Percentiles rank a stretch among this genome's conserved stretches.
Conservation (phyloP, 2,797 vertebrate species). For the Yasuhikotakia modesta region DNA sequence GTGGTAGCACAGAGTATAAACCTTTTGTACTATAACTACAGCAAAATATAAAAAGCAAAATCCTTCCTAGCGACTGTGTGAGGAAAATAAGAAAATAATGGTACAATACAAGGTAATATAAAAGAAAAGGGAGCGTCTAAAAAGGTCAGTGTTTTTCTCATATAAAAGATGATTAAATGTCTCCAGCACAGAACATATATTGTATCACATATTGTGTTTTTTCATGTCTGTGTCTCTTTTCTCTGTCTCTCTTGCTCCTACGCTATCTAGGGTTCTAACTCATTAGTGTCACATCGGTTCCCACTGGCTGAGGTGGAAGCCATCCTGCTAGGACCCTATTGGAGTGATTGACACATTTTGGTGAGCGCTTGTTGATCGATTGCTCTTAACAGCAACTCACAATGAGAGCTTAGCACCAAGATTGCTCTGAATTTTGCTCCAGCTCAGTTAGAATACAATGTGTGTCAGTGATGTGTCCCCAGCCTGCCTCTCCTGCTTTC, state of each 20-base stretch:
- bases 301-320: conserved; percentile 35
- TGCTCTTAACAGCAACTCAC: conserved; percentile 46
- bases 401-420: conserved; percentile 11
- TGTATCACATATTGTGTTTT: background rate
- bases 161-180: conserved; percentile 12
- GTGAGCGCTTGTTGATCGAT: conserved; percentile 50
- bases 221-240: conserved; percentile 10
- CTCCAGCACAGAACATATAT: conserved; percentile 12
- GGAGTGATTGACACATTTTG: conserved; percentile 56
- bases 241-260: background rate
- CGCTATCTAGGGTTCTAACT: conserved; percentile 38
- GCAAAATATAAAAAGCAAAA: background rate
- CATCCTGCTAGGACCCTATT: conserved; percentile 22
- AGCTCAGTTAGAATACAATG: conserved; percentile 45
- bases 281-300: conserved; percentile 54
- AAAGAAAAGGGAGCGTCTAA: background rate
- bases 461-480: conserved; percentile 33
- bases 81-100: background rate
- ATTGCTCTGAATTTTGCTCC: conserved; percentile 16
- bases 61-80: background rate
- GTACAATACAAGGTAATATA: background rate
- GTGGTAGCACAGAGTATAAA: background rate
- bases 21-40: background rate
- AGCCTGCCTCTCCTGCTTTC: conserved; percentile 20
- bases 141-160: conserved; percentile 20